phyloP scores from a whole-genome alignment of 2,888 invertebrate species.

The Podabrus alpinus region DNA sequence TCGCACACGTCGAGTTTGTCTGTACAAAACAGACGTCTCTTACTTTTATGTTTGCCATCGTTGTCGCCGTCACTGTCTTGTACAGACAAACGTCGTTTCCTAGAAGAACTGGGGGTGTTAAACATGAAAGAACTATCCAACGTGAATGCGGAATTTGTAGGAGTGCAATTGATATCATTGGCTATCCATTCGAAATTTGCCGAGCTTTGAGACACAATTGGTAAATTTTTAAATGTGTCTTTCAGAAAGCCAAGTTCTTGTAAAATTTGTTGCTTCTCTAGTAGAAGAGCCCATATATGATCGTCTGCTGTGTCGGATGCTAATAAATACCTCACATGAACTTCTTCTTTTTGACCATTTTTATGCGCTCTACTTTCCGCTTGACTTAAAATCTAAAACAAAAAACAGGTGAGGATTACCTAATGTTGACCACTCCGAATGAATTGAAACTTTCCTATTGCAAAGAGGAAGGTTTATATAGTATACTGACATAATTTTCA shows the following conservation, averaged over 20 bases:
- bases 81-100: not conserved
- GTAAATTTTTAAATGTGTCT: constrained; percentile 73
- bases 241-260: constrained; percentile 83
- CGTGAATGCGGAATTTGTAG: constrained; percentile 31
- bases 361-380: constrained; percentile 96
- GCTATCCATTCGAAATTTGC: not conserved
- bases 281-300: constrained; percentile 85
- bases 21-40: too few relatives aligned
- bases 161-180: too few relatives aligned
- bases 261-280: constrained; percentile 81
- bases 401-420: too few relatives aligned
- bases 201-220: constrained; percentile 57
- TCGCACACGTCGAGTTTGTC: too few relatives aligned
- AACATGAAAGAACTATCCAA: constrained; percentile 40
- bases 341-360: constrained; percentile 81
- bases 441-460: too few relatives aligned
- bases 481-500: too few relatives aligned
- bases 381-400: constrained; percentile 79
- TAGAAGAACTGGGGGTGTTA: constrained; percentile 6
- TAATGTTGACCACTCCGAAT: too few relatives aligned
- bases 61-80: not conserved
- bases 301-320: constrained; percentile 90
- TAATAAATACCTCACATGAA: constrained; percentile 83
- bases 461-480: too few relatives aligned
- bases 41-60: too few relatives aligned